phyloP scores from a whole-genome alignment of 2,113 vertebrate genomes.

The Macrotus californicus region DNA sequence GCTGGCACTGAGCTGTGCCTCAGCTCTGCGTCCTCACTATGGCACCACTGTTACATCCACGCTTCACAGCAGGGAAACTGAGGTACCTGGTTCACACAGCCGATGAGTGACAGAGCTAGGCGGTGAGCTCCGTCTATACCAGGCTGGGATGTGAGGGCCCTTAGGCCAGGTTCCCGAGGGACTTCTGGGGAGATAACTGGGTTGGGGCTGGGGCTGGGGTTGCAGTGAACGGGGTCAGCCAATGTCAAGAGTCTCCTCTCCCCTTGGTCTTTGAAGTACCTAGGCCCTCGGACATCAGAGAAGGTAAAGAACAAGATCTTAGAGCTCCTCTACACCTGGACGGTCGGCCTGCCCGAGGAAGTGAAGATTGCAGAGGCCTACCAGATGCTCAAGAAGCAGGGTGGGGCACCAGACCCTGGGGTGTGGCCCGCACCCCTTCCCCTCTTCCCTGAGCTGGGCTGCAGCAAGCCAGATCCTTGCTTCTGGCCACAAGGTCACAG shows the following conservation, averaged over 20 bases:
- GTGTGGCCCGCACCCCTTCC: rapidly evolving
- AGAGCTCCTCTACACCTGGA: slow-evolving; percentile 96
- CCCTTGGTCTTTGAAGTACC: slow-evolving; percentile 82
- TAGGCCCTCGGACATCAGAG: slow-evolving; percentile 91
- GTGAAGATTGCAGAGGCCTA: slow-evolving; percentile 95
- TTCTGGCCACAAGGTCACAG: not conserved
- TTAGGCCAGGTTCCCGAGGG: not conserved
- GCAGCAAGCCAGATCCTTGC: not conserved
- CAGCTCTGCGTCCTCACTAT: not conserved
- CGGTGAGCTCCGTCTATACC: not conserved
- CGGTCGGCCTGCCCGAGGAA: slow-evolving; percentile 88
- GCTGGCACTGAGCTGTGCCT: not conserved
- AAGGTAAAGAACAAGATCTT: slow-evolving; percentile 94
- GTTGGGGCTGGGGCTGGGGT: not conserved
- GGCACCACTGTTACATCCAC: not conserved
- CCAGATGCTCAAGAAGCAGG: slow-evolving; percentile 98
- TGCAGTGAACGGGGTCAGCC: not conserved
- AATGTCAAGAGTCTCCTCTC: not conserved
- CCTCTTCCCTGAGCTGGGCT: not conserved
- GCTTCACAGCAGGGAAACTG: not conserved
- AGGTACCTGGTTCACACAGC: not conserved
- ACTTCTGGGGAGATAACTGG: not conserved
- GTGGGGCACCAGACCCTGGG: slow-evolving; percentile 70
- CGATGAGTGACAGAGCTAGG: not conserved
- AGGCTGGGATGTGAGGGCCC: not conserved